Base-by-base conservation (phyloP, 2,797 vertebrate species). In the Semaprochilodus insignis region DNA sequence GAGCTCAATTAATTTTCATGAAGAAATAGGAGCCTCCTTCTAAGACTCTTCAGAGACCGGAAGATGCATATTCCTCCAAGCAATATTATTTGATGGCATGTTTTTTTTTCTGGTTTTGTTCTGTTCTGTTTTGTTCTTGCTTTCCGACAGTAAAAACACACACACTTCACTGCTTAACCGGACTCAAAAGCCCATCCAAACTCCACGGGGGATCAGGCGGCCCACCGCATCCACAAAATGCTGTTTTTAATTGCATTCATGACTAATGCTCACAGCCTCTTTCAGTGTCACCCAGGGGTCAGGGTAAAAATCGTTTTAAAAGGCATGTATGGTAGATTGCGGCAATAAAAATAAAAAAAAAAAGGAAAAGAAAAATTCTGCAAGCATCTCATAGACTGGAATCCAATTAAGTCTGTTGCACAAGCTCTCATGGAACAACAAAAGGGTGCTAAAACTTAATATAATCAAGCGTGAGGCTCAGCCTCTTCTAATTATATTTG, bases 391-490 rank as follows among this genome's bases (percentile, higher is more conserved):
- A 87, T 85, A 87, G 81, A 83, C 79, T 81, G 69, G 89, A 74
- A 88, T 73, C 71, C 51, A 73, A 91, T 87, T 91, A 87, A 79
- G 88, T 91, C 89, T 66, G 88, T 90, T 88, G 88, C 89, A 91
- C 91, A 87, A 88, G 84, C 87, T 91, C 84, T 86, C 34, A 74
- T 84, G 82, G 82, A 89, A 88, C 88, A 80, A 83, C 80, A 88
- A 87, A 88, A 70, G 87, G 67, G 83, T 83, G 83, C 86, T 85
- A 87, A 87, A 86, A 89, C 88, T 52, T 88, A 90, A 91, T 88
- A 86, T 81, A 90, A 92, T 91, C 88, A 88, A 88, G 85, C 78
- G 73, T 57, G 86, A 71, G 81, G 89, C 81, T 87, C 87, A 89
- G 88, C 81, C 87, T 84, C 77, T 74, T 78, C 85, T 89, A 90